These are phyloP conservation scores for Plebejus anna DNA, from an alignment of 2,888 invertebrate species.

Conservation along the genomic window DNA sequence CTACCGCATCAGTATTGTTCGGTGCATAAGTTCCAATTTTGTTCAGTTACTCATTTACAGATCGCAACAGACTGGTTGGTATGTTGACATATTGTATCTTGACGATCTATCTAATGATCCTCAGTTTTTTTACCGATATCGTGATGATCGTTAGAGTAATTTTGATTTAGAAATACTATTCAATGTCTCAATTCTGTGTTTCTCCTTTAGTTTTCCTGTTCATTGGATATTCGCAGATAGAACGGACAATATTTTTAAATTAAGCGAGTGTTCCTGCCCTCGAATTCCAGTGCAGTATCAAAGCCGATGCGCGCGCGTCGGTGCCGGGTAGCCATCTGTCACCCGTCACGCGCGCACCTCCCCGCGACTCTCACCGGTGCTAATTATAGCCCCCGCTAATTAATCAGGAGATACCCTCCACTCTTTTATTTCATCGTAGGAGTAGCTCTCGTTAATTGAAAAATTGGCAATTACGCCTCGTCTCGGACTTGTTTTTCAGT, in stretches of 20 bases:
- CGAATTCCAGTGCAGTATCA: slow-evolving; percentile 55
- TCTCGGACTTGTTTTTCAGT: slow-evolving; percentile 30
- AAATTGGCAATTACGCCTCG: slow-evolving; percentile 42
- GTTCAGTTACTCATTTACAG: slow-evolving; percentile 31
- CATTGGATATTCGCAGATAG: slow-evolving; percentile 35
- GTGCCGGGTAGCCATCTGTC: slow-evolving; percentile 73
- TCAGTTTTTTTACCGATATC: slow-evolving; percentile 44
- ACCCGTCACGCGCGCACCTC: slow-evolving; percentile 62
- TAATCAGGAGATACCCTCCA: slow-evolving; percentile 53
- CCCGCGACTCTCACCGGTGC: slow-evolving; percentile 50
- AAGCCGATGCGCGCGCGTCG: slow-evolving; percentile 60
- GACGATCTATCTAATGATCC: slow-evolving; percentile 51
- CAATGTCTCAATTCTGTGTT: neutral
- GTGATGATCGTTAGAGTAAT: slow-evolving; percentile 38
- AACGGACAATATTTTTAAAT: slow-evolving; percentile 66
- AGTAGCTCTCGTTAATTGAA: slow-evolving; percentile 41
- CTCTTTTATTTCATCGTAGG: slow-evolving; percentile 43
- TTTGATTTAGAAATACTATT: neutral
- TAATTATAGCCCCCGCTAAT: slow-evolving; percentile 69
- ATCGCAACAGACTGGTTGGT: slow-evolving; percentile 40
- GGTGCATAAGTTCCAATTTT: slow-evolving; percentile 42
- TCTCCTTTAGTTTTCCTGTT: neutral
- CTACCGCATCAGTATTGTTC: slow-evolving; percentile 41
- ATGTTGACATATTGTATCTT: slow-evolving; percentile 50
- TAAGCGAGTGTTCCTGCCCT: slow-evolving; percentile 57